These are phyloP conservation scores for Apoda limacodes DNA, from an alignment of 2,888 invertebrate species.

Conservation along the genomic window DNA sequence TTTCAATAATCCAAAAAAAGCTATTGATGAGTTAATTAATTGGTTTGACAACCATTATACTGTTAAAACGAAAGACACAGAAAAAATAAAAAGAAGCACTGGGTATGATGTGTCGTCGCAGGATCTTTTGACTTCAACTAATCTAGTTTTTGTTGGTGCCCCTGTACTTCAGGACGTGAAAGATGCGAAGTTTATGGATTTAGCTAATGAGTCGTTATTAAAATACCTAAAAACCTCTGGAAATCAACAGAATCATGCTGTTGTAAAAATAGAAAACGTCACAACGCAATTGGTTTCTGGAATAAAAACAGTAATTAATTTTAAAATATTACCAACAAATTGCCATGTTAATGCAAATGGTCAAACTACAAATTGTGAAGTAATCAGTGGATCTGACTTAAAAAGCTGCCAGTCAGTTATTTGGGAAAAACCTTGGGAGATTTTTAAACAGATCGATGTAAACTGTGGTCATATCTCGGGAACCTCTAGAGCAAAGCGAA, in stretches of 20 bases:
- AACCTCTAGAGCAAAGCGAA: constrained; percentile 10
- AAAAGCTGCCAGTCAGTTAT: constrained; percentile 24
- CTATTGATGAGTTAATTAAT: constrained; percentile 51
- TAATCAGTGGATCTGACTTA: neutral
- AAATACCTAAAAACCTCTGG: constrained; percentile 24
- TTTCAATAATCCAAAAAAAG: constrained; percentile 43
- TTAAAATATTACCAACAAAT: constrained; percentile 57
- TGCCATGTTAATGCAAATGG: constrained; percentile 26
- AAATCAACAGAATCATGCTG: constrained; percentile 19
- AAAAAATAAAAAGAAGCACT: constrained; percentile 41
- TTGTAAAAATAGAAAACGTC: constrained; percentile 44
- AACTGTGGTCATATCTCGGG: constrained; percentile 1
- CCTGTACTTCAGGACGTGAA: constrained; percentile 34
- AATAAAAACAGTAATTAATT: constrained; percentile 56
- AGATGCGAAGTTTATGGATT: constrained; percentile 21
- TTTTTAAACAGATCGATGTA: constrained; percentile 16
- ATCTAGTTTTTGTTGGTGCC: constrained; percentile 29
- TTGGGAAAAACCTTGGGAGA: constrained; percentile 61
- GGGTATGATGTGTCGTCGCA: no score
- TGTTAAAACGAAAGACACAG: constrained; percentile 23
- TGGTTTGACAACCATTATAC: constrained; percentile 47
- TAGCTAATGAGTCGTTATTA: constrained; percentile 28
- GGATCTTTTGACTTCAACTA: no score
- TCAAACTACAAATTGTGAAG: constrained; percentile 7
- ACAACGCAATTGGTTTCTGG: constrained; percentile 57